phyloP scores from a whole-genome alignment of 2,888 invertebrate species.

The Auanema freiburgensis region DNA sequence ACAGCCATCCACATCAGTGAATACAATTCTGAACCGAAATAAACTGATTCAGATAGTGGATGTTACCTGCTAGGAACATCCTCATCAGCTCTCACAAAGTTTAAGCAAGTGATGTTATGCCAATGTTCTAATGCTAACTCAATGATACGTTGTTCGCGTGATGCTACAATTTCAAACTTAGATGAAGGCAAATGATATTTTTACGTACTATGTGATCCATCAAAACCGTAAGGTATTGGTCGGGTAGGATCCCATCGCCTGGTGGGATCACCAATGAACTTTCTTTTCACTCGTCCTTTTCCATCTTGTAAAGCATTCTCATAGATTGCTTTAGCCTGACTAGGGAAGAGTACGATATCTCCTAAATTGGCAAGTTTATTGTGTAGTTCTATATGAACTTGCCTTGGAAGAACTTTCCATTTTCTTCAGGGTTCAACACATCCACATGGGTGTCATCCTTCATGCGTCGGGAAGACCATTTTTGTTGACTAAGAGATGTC shows the following conservation, averaged over 20 bases:
- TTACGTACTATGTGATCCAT: slow-evolving; percentile 61
- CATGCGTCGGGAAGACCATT: slow-evolving; percentile 24
- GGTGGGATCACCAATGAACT: slow-evolving; percentile 61
- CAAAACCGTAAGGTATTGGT: slow-evolving; percentile 63
- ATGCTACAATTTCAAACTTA: slow-evolving; percentile 42
- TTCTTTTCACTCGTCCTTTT: slow-evolving; percentile 43
- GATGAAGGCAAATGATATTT: background rate
- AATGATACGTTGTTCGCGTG: slow-evolving; percentile 61
- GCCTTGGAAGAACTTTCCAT: slow-evolving; percentile 58
- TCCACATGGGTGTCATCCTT: slow-evolving; percentile 24
- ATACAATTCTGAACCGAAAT: slow-evolving; percentile 58
- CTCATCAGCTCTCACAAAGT: slow-evolving; percentile 55
- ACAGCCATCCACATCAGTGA: slow-evolving; percentile 64
- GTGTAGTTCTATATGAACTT: background rate
- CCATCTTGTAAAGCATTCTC: slow-evolving; percentile 41
- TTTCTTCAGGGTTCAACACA: slow-evolving; percentile 51
- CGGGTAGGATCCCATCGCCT: slow-evolving; percentile 60
- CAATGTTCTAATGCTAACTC: slow-evolving; percentile 64
- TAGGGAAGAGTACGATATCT: slow-evolving; percentile 61
- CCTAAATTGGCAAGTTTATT: slow-evolving; percentile 36
- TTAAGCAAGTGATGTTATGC: slow-evolving; percentile 64
- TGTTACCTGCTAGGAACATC: slow-evolving; percentile 20
- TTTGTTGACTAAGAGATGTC: slow-evolving; percentile 4
- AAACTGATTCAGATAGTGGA: background rate
- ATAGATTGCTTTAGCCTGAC: slow-evolving; percentile 59